Evolutionary conservation across 2,888 invertebrate genomes (phyloP).

Genomic region (Clusia tigrina): DNA sequence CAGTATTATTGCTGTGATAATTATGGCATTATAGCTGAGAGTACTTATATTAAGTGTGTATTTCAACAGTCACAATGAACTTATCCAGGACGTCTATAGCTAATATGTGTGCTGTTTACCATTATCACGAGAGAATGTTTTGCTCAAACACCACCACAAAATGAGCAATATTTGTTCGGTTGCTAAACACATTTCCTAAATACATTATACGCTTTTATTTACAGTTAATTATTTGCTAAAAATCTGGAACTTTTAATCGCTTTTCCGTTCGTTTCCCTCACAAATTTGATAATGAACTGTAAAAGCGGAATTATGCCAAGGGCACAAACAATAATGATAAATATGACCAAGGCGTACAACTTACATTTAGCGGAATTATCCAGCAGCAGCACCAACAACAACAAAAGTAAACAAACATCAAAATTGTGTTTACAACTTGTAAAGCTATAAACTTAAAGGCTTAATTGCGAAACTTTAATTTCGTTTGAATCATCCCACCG

Average conservation of each 20-base stretch:
- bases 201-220: not conserved
- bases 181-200: too few species aligned
- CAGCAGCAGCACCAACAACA: constrained; percentile 11
- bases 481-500: constrained; percentile 32
- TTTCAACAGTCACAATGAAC: too few species aligned
- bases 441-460: constrained; percentile 38
- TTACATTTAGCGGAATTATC: not conserved
- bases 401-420: constrained; percentile 28
- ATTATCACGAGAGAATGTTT: too few species aligned
- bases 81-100: too few species aligned
- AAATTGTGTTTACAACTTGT: constrained; percentile 38
- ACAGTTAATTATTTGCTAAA: not conserved
- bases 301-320: not conserved
- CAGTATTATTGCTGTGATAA: too few species aligned
- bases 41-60: too few species aligned
- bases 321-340: not conserved
- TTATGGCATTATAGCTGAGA: too few species aligned
- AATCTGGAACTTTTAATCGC: not conserved
- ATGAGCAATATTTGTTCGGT: too few species aligned
- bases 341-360: not conserved
- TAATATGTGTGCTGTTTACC: too few species aligned
- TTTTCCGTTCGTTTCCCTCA: not conserved
- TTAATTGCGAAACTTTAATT: constrained; percentile 44
- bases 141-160: too few species aligned
- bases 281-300: not conserved